These are phyloP conservation scores for Adelphocoris suturalis DNA, from an alignment of 2,888 invertebrate species.

Conservation along the genomic window DNA sequence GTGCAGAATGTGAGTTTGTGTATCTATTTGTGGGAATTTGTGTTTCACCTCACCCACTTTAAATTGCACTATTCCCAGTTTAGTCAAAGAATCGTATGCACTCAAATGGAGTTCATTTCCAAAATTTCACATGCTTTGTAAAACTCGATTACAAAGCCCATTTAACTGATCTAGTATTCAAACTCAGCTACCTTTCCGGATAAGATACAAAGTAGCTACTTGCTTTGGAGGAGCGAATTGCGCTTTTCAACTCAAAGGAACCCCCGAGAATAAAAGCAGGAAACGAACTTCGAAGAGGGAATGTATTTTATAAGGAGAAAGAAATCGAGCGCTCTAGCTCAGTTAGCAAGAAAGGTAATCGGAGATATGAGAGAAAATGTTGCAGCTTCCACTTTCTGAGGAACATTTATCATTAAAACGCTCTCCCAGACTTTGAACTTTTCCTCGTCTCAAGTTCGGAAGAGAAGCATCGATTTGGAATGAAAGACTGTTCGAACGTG, in stretches of 20 bases:
- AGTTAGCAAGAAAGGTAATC: constrained; percentile 46
- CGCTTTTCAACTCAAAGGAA: constrained; percentile 28
- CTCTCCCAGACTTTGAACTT: constrained; percentile 44
- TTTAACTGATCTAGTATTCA: constrained; percentile 14
- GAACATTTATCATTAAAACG: constrained; percentile 51
- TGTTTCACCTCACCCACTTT: too few relatives aligned
- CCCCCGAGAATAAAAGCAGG: constrained; percentile 11
- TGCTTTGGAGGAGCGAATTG: not conserved
- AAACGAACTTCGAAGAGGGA: not conserved
- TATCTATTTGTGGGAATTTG: too few relatives aligned
- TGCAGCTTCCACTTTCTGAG: constrained; percentile 49
- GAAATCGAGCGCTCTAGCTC: constrained; percentile 24
- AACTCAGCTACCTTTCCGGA: not conserved
- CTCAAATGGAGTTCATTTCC: too few relatives aligned
- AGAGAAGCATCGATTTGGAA: constrained; percentile 20
- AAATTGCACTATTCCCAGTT: too few relatives aligned
- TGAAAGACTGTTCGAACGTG: constrained; percentile 50
- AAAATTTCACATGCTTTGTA: too few relatives aligned
- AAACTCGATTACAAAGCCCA: too few relatives aligned
- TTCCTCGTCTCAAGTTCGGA: not conserved
- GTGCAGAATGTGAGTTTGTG: too few relatives aligned
- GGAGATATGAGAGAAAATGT: constrained; percentile 49
- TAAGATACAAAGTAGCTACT: constrained; percentile 22
- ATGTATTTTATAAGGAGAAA: constrained; percentile 24
- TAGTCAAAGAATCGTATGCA: too few relatives aligned